A percentile compares a stretch with the other conserved stretches of the same genome.
phyloP scores from a whole-genome alignment of 2,797 vertebrate species.

The Pangasius larnaudii region DNA sequence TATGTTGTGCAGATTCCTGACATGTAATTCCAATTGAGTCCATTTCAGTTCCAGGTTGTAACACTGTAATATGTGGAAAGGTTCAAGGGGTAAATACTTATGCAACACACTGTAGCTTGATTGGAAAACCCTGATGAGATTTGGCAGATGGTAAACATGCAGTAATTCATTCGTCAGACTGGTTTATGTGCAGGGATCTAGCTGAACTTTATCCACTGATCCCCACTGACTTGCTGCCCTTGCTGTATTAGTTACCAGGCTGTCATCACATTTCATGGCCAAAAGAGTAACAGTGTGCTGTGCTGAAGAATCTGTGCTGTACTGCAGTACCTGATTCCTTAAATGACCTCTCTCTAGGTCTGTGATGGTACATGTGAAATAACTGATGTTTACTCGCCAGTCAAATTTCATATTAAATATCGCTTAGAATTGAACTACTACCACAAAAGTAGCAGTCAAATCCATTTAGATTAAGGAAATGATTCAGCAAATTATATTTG shows the following conservation, averaged over 20 bases:
- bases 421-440: not conserved
- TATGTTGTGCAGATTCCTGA: not conserved
- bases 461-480: not conserved
- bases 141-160: conserved; percentile 31
- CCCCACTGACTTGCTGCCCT: conserved; percentile 47
- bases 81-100: not conserved
- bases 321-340: conserved; percentile 25
- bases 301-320: conserved; percentile 24
- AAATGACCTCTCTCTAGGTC: conserved; percentile 20
- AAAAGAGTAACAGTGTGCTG: conserved; percentile 40
- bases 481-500: not conserved
- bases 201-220: conserved; percentile 55
- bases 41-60: not conserved
- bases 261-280: conserved; percentile 50
- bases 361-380: not conserved
- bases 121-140: conserved; percentile 34
- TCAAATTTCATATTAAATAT: not conserved
- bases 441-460: not conserved
- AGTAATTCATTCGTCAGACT: conserved; percentile 27
- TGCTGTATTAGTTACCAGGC: conserved; percentile 54
- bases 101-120: not conserved
- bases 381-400: not conserved
- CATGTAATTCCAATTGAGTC: not conserved
- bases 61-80: not conserved
- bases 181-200: conserved; percentile 41